Evolutionary conservation across 1,140 invertebrate species (phyloP), one percentile per base, ranked within the genome.

Genomic region (Drosophila azteca): DNA sequence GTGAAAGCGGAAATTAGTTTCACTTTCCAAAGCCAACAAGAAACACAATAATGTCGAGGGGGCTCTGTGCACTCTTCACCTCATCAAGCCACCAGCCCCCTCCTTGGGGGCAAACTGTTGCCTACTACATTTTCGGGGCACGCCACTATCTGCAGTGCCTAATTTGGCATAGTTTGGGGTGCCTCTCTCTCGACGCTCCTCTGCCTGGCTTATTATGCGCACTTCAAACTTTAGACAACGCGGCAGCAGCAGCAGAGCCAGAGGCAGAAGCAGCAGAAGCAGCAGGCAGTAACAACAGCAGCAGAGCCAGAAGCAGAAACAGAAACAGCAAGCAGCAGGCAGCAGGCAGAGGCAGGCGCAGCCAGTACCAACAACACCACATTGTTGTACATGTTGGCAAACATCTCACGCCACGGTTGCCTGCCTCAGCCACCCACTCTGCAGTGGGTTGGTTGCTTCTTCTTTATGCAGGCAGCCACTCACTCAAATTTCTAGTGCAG

Each of bases 141-240:
- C 51, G 24, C 8, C 13, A 15, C 35, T 69, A 69, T 69, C 66
- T 69, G 66, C 66, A 69, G 66, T 69, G 66, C 65, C 66, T 69
- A 69, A 69, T 69, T 69, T 69, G 66, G 66, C 66, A 43, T 39
- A 65, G 66, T 69, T 68, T 31, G 64, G 31, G 44, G 44, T 9
- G 13, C 50, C 51, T 53, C 29, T 53, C 29, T 64, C 50, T 46
- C 45, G 48, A 8, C 58, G 45, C 79, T 62, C 55, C 53, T 26
- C 78, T 51, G 43, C 26, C 83, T 75, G 76, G 75, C 75, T 87
- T 87, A 88, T 88, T 88, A 87, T 87, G 83, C 83, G 82, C 82
- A 87, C 82, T 87, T 87, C 82, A 87, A 87, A 87, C 82, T 88
- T 87, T 88, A 87, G 82, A 87, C 82, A 87, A 85, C 77, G 76